Evolutionary conservation across 2,797 vertebrate species (phyloP), one percentile per base, ranked within the genome.

Genomic region (Myiotriccus ornatus): DNA sequence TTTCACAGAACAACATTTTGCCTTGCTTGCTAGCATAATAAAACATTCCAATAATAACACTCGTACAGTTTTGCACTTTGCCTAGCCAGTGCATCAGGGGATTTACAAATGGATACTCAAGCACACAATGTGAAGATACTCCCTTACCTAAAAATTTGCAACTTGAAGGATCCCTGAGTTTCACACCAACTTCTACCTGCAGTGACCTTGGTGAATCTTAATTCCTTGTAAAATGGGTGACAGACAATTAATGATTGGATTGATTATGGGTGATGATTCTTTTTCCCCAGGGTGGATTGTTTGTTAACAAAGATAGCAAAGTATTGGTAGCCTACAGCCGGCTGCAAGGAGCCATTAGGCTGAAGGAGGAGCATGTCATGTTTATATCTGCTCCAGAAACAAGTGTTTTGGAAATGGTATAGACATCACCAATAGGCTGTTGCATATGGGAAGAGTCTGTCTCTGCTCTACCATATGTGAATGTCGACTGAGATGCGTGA

Each of bases 361-460:
- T 6, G 37, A 57, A 84, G 81, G 52, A 91, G 79, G 23, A 91
- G 35, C 50, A 4, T 5, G 15, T 30, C 20, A 0, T 55, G 50
- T 88, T 93, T 88, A 9, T 46, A 62, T 79, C 65, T 91, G 79
- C 76, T 94, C 14, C 87, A 88, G 64, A 68, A 91, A 69, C 55
- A 68, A 94, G 69, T 28, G 65, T 59, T 88, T 52, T 75, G 65
- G 32, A 63, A 84, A 78, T 14, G 76, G 4, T 84, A 1, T 13
- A 95, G 96, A 88, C 87, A 91, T 79, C 80, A 32, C 43, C 76
- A 65, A 73, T 93, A 84, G 74, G 85, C 67, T 94, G 12, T 4
- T 93, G 87, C 89, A 77, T 49, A 91, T 90, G 91, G 89, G 89
- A 50, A 94, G 41, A 95, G 85, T 94, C 95, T 96, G 68, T 90